Evolutionary conservation across 1,140 invertebrate species (phyloP), one percentile per base, ranked within the genome.

Genomic region (Goniozus legneri): DNA sequence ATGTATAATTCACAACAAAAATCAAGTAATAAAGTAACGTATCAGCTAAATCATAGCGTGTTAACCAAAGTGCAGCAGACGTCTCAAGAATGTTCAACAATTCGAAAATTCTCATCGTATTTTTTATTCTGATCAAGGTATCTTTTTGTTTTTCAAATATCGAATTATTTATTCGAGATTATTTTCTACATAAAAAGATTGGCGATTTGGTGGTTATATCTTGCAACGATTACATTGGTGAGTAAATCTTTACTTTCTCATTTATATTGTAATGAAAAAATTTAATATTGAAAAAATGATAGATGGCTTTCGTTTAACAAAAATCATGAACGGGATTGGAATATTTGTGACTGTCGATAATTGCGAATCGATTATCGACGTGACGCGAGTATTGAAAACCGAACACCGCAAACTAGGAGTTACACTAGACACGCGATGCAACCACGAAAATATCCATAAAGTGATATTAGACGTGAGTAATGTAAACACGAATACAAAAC

Each of bases 171-270:
- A 52, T 64, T 30, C 45, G 50, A 3, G 52, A 63, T 34, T 67
- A 65, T 42, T 65, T 65, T 32, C 13, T 36, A 7, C 41, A 51
- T 7, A 67, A 67, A 24, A 44, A 44, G 14, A 47, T 62, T n/a
- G 35, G 54, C 6, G 50, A 50, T 33, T 54, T 67, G 0, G 61
- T 65, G 3, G 55, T 58, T 49, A 64, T 67, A 18, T 65, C 63
- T 2, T 65, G 64, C n/a, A 53, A 56, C 18, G 40, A 64, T 31
- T 14, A n/a, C 0, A 34, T 35, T 30, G 50, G 64, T 67, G 42
- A 12, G 52, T 42, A 8, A 33, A 2, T 8, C 19, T n/a, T 18
- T 2, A 32, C 31, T 34, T 33, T 47, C 2, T 18, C 1, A 30
- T 39, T 8, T 2, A 27, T 24, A 37, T 8, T 32, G 7, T 31